Conservation (phyloP, 2,797 vertebrate genomes). For the Phataginus tricuspis region DNA sequence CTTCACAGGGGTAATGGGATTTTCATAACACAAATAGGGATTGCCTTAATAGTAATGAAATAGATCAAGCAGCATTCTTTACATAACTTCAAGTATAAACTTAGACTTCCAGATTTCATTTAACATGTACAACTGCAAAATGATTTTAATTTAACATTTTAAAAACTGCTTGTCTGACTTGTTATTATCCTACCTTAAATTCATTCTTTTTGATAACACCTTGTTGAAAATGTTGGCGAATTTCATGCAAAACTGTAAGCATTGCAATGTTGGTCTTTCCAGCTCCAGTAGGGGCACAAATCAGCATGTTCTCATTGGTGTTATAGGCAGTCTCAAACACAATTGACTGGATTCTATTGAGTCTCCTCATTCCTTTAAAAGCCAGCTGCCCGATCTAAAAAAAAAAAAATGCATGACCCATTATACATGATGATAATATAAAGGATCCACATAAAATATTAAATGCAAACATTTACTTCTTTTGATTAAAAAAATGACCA, state of each 20-base stretch:
- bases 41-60: constrained; percentile 77
- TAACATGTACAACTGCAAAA: constrained; percentile 19
- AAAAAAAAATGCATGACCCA: not conserved
- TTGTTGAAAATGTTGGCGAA: constrained; percentile 95
- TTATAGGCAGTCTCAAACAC: constrained; percentile 99
- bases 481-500: not conserved
- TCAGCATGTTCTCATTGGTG: constrained; percentile 98
- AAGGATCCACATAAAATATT: not conserved
- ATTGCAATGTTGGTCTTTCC: constrained; percentile 99
- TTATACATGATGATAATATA: not conserved
- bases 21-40: constrained; percentile 81
- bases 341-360: constrained; percentile 97
- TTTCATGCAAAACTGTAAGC: constrained; percentile 96
- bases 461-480: not conserved
- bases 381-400: constrained; percentile 95
- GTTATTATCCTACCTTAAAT: constrained; percentile 93
- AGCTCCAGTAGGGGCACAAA: constrained; percentile 97
- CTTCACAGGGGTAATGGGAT: constrained; percentile 82
- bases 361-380: constrained; percentile 95
- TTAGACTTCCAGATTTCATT: constrained; percentile 76
- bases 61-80: constrained; percentile 77
- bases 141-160: constrained; percentile 62
- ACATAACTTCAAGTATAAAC: constrained; percentile 67
- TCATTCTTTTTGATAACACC: constrained; percentile 97
- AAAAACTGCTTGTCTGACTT: constrained; percentile 70